Evolutionary conservation across 2,797 vertebrate species (phyloP), one percentile per base, ranked within the genome.

Genomic region (Mormyrops attenuatus): DNA sequence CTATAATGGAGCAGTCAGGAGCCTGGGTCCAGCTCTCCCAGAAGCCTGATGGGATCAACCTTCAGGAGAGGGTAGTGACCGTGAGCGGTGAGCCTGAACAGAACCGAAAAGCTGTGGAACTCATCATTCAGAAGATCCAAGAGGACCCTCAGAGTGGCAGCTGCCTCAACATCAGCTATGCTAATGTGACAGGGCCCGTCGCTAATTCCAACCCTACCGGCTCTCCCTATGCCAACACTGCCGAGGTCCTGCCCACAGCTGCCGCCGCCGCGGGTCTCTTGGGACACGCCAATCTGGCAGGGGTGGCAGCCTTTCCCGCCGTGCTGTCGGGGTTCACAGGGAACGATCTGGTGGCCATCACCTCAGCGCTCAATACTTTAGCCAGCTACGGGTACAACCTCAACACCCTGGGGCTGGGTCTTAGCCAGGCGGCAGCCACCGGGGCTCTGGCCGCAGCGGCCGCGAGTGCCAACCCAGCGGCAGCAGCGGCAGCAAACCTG

Each of bases 71-170:
- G 94, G 96, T 97, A 95, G 96, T 97, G 94, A 97, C 96, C 94
- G 96, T 97, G 96, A 97, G 96, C 94, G 96, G 96, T 94, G 96
- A 97, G 95, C 96, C 96, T 91, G 96, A 97, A 95, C 96, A 97
- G 94, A 97, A 96, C 95, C 96, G 96, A 93, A 97, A 97, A 95
- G 96, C 96, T 95, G 96, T 97, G 93, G 96, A 97, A 96, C 96
- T 97, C 94, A 97, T 97, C 96, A 96, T 97, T 94, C 96, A 97
- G 95, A 97, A 97, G 96, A 97, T 97, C 94, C 96, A 97, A 95
- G 96, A 97, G 94, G 96, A 97, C 95, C 96, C 96, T 92, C 96
- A 97, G 94, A 97, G 96, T 93, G 96, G 96, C 94, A 97, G 96
- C 96, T 97, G 96, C 93, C 96, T 97, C 95, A 97, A 97, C 95